phyloP scores from a whole-genome alignment of 2,113 vertebrate species.

The Jacana jacana region DNA sequence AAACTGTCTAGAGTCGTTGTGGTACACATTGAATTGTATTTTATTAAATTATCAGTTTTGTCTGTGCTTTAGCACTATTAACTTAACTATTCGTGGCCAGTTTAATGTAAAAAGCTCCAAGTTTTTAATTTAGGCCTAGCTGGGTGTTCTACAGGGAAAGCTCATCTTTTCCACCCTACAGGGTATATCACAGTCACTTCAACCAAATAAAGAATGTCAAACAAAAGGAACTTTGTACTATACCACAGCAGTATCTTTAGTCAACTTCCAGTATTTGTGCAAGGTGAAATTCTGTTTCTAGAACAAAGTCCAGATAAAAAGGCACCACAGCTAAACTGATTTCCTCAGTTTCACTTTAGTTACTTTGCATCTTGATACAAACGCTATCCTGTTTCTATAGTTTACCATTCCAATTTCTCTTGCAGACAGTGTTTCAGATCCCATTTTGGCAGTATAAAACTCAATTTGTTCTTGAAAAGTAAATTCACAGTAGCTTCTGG shows the following conservation, averaged over 20 bases:
- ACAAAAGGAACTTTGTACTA: constrained; percentile 58
- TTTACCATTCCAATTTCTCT: not conserved
- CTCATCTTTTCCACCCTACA: not conserved
- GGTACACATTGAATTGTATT: not conserved
- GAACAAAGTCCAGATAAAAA: constrained; percentile 49
- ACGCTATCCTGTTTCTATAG: not conserved
- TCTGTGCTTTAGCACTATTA: not conserved
- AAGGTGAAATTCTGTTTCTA: constrained; percentile 40
- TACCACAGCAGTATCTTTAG: constrained; percentile 14
- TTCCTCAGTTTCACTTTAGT: not conserved
- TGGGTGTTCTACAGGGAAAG: not conserved
- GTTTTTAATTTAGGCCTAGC: not conserved
- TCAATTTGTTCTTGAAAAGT: not conserved
- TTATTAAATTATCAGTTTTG: not conserved
- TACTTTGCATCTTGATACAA: not conserved
- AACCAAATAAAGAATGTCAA: not conserved
- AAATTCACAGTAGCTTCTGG: not conserved
- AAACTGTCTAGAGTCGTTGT: not conserved
- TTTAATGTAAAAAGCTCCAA: not conserved
- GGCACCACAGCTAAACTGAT: not conserved
- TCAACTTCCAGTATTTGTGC: constrained; percentile 38
- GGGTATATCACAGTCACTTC: not conserved
- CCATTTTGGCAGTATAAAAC: not conserved
- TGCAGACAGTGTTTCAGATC: not conserved
- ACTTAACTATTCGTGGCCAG: not conserved